These are phyloP conservation scores for Petrocephalus sullivani DNA, from an alignment of 2,797 vertebrate genomes.

Conservation along the genomic window DNA sequence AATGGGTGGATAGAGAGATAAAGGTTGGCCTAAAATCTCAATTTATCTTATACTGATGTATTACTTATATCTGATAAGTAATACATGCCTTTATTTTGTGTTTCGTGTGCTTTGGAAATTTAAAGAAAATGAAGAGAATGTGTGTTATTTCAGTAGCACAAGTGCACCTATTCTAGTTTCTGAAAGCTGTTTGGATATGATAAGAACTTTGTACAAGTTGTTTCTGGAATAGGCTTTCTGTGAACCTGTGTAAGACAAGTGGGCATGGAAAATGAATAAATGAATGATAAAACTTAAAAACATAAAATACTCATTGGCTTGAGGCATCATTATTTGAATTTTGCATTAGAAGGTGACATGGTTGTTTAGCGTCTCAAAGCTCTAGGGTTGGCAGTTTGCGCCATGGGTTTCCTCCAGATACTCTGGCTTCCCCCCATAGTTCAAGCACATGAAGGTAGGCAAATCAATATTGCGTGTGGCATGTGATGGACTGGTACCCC, in stretches of 20 bases:
- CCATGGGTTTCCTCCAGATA: background rate
- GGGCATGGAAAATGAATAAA: background rate
- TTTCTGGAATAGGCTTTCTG: background rate
- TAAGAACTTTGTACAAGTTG: background rate
- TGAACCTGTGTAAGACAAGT: background rate
- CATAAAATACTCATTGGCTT: background rate
- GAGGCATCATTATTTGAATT: background rate
- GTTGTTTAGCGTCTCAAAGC: background rate
- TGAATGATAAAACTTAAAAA: background rate
- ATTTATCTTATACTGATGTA: background rate
- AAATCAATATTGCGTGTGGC: background rate
- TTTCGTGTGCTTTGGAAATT: too few relatives aligned
- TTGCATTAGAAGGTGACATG: background rate
- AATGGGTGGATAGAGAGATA: background rate
- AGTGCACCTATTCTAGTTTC: background rate
- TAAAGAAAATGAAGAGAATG: too few relatives aligned
- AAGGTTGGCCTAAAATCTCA: background rate
- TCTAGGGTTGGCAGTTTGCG: background rate
- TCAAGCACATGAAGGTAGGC: background rate
- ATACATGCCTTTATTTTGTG: background rate
- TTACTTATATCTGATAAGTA: too few relatives aligned
- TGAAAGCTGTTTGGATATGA: background rate
- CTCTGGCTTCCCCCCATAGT: background rate
- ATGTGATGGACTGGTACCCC: background rate
- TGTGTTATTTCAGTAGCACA: too few relatives aligned